A percentile compares a stretch with the other conserved stretches of the same genome.
Evolutionary conservation across 2,888 invertebrate genomes (phyloP).

Genomic region (Drosophila meridionalis): DNA sequence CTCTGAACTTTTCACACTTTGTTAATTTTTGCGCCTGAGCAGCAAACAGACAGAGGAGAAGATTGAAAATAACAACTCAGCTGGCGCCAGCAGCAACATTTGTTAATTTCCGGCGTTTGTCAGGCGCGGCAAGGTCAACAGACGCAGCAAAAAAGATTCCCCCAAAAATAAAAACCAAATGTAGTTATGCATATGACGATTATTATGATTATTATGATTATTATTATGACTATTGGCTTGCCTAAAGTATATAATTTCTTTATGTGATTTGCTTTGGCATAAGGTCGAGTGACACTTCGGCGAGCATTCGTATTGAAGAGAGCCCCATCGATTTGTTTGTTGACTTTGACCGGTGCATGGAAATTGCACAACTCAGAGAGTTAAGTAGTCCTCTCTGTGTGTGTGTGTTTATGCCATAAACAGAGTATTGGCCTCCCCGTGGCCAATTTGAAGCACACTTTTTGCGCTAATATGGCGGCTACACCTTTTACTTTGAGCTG

Average conservation of each 20-base stretch:
- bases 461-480: constrained; percentile 74
- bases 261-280: constrained; percentile 48
- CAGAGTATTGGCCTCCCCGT: constrained; percentile 76
- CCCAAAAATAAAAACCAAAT: constrained; percentile 5
- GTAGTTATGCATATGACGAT: constrained; percentile 12
- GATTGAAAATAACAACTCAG: constrained; percentile 20
- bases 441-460: constrained; percentile 79
- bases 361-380: constrained; percentile 60
- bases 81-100: constrained; percentile 56
- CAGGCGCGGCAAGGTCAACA: constrained; percentile 68
- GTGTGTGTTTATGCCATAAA: constrained; percentile 59
- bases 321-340: constrained; percentile 52
- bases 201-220: background rate
- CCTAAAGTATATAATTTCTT: constrained; percentile 69
- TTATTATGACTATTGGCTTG: constrained; percentile 1
- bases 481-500: constrained; percentile 73
- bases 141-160: background rate
- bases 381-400: constrained; percentile 30
- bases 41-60: constrained; percentile 12
- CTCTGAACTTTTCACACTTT: constrained; percentile 73
- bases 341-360: constrained; percentile 74
- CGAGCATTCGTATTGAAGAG: constrained; percentile 48
- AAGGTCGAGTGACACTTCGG: constrained; percentile 77
- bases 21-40: constrained; percentile 62
- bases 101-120: constrained; percentile 75